Evolutionary conservation across 2,113 vertebrate genomes (phyloP).

Genomic region (Chlorocebus sabaeus): DNA sequence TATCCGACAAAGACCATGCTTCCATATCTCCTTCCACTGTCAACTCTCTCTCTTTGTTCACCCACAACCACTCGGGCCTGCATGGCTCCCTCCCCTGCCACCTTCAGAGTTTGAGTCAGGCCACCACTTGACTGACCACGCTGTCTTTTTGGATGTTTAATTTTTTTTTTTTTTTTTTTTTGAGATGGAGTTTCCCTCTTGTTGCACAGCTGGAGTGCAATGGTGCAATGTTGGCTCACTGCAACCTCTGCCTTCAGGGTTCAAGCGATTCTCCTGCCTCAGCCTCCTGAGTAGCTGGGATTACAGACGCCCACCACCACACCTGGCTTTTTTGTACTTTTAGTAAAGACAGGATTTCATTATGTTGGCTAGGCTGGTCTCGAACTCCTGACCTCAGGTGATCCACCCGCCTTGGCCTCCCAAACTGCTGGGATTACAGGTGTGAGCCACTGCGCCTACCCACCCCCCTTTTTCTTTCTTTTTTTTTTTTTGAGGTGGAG

Average conservation of each 20-base stretch:
- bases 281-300: not conserved
- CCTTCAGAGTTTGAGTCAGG: not conserved
- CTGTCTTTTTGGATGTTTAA: not conserved
- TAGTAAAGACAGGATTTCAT: too few relatives aligned
- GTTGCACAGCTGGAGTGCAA: too few relatives aligned
- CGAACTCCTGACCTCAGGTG: too few relatives aligned
- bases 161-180: not conserved
- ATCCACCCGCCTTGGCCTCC: too few relatives aligned
- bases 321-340: not conserved
- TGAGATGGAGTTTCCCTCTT: not conserved
- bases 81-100: not conserved
- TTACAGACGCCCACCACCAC: not conserved
- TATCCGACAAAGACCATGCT: not conserved
- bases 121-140: not conserved
- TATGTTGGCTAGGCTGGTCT: too few relatives aligned
- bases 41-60: not conserved
- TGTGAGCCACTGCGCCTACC: not conserved
- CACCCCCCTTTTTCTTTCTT: not conserved
- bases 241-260: not conserved
- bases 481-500: not conserved
- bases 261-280: not conserved
- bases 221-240: too few relatives aligned
- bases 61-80: too few relatives aligned
- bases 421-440: too few relatives aligned
- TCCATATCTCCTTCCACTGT: not conserved